These are phyloP conservation scores for Notiomystis cincta DNA, from an alignment of 2,113 vertebrate species.

Conservation along the genomic window DNA sequence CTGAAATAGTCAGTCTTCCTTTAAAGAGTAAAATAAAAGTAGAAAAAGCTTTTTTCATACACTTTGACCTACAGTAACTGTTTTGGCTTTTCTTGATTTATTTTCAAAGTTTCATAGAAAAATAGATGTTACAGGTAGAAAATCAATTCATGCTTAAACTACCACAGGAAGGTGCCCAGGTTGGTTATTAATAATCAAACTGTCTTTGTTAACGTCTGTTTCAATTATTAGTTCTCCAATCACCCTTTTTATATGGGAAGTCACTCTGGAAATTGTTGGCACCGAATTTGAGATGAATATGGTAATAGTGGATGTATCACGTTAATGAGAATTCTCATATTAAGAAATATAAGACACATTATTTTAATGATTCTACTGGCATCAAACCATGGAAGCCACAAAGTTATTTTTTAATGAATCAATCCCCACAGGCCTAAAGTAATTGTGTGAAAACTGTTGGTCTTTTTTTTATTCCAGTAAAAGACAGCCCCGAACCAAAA, in stretches of 20 bases:
- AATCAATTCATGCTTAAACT: not conserved
- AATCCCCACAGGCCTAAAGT: conserved; percentile 50
- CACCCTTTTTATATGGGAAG: conserved; percentile 29
- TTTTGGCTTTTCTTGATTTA: not conserved
- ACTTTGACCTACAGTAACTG: not conserved
- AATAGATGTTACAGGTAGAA: not conserved
- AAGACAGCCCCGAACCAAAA: conserved; percentile 19
- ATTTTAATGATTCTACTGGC: conserved; percentile 67
- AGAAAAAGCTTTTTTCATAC: not conserved
- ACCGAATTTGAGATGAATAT: conserved; percentile 55
- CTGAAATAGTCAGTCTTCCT: conserved; percentile 6
- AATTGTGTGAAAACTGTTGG: conserved; percentile 36
- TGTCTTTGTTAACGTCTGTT: conserved; percentile 29
- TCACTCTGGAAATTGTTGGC: conserved; percentile 59
- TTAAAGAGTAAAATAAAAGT: conserved; percentile 16
- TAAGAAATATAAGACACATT: conserved; percentile 57
- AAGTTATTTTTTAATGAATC: conserved; percentile 61
- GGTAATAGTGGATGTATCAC: conserved; percentile 47
- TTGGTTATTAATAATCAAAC: conserved; percentile 22
- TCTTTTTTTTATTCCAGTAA: not conserved
- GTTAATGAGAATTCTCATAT: conserved; percentile 64
- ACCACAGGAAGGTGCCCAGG: not conserved
- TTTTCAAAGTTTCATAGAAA: not conserved
- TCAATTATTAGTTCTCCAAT: conserved; percentile 49
- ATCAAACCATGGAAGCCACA: conserved; percentile 52